phyloP scores from a whole-genome alignment of 2,888 invertebrate genomes.

The Eilema sororculum region DNA sequence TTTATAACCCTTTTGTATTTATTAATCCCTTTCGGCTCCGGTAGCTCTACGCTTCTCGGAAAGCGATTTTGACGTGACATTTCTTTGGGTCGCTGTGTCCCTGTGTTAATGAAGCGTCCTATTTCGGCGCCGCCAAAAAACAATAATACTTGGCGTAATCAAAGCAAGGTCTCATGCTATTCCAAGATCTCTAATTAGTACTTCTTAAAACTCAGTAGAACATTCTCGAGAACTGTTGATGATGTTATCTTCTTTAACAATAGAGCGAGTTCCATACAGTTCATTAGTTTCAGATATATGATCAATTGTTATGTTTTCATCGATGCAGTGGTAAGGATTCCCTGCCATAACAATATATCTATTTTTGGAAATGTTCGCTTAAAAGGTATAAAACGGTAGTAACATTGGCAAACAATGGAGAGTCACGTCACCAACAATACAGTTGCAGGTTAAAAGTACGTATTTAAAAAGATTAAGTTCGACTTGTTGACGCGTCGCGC shows the following conservation, averaged over 20 bases:
- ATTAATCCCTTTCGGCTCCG: conserved; percentile 84
- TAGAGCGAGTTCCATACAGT: conserved; percentile 22
- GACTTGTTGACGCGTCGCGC: conserved; percentile 83
- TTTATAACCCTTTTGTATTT: conserved; percentile 86
- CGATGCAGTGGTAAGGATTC: conserved; percentile 32
- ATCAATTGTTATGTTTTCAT: conserved; percentile 40
- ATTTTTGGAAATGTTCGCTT: conserved; percentile 46
- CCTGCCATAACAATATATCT: conserved; percentile 42
- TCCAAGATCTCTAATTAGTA: conserved; percentile 57
- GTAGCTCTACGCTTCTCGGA: conserved; percentile 86
- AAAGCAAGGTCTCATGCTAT: conserved; percentile 64
- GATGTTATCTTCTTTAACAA: conserved; percentile 25
- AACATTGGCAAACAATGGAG: conserved; percentile 75
- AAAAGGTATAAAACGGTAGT: conserved; percentile 68
- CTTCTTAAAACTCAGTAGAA: conserved; percentile 34
- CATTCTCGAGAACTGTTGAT: conserved; percentile 12
- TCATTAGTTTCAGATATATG: conserved; percentile 28
- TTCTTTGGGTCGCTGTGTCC: conserved; percentile 79
- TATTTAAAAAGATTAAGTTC: conserved; percentile 83
- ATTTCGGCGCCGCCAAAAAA: conserved; percentile 79
- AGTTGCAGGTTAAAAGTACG: conserved; percentile 73
- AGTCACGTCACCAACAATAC: conserved; percentile 66
- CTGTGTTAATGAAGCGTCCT: conserved; percentile 84
- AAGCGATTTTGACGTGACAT: conserved; percentile 84
- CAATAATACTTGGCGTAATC: conserved; percentile 66